These are phyloP conservation scores for Drosophila fulvimacula DNA, from an alignment of 2,888 invertebrate genomes.

Conservation along the genomic window DNA sequence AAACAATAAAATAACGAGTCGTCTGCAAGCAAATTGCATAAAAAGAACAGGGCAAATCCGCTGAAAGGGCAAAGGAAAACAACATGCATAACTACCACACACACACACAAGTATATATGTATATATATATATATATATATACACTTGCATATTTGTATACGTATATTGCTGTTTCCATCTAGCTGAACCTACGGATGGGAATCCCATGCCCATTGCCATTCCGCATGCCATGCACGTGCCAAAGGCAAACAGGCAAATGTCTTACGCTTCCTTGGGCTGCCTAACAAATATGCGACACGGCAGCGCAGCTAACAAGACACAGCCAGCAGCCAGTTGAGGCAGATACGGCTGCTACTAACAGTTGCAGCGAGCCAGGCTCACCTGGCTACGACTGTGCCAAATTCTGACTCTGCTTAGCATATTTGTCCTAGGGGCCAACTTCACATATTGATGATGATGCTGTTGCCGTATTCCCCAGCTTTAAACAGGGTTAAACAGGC, in stretches of 20 bases:
- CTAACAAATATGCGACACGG: conserved; percentile 72
- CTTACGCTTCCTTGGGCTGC: conserved; percentile 67
- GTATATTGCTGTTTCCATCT: background rate
- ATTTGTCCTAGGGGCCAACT: conserved; percentile 42
- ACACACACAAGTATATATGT: conserved; percentile 2
- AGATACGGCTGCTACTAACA: conserved; percentile 20
- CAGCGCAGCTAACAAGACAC: conserved; percentile 70
- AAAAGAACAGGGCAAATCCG: conserved; percentile 45
- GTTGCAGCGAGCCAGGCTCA: conserved; percentile 28
- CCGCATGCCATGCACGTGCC: conserved; percentile 56
- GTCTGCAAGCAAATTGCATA: conserved; percentile 76
- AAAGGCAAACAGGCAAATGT: conserved; percentile 70
- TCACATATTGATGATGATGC: conserved; percentile 23
- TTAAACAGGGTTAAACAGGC: conserved; percentile 23
- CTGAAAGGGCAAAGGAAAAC: conserved; percentile 54
- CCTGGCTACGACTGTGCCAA: conserved; percentile 21
- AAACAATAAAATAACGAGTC: conserved; percentile 78
- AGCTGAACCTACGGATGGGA: background rate
- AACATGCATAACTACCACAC: conserved; percentile 47
- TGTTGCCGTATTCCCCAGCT: conserved; percentile 5
- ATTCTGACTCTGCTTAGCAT: conserved; percentile 59
- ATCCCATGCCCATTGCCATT: conserved; percentile 4
- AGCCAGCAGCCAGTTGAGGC: conserved; percentile 38
- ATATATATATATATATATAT: background rate
- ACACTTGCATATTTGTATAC: background rate